Conservation (phyloP, 1,140 invertebrate genomes). For the Drosophila trapezifrons region DNA sequence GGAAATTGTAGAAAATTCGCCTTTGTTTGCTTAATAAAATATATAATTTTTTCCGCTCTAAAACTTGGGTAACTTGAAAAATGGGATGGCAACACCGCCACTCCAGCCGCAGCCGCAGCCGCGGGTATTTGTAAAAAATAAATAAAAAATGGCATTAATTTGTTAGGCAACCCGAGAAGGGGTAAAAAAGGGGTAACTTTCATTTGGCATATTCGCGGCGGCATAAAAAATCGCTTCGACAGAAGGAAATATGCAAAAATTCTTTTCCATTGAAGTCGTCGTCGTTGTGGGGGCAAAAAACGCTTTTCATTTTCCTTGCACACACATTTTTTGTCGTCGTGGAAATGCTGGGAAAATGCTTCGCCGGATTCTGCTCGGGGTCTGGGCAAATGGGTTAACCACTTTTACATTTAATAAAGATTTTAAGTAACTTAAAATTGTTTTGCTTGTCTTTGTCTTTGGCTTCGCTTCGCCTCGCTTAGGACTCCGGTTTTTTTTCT, state of each 20-base stretch:
- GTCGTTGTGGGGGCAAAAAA: constrained; percentile 31
- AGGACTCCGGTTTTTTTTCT: constrained; percentile 28
- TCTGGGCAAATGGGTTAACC: constrained; percentile 70
- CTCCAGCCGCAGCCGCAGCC: constrained; percentile 6
- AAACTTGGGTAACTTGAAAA: constrained; percentile 73
- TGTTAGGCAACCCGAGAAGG: constrained; percentile 64
- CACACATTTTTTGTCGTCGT: constrained; percentile 39
- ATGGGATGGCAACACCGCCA: constrained; percentile 43
- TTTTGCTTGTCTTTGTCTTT: constrained; percentile 71
- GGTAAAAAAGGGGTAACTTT: constrained; percentile 56
- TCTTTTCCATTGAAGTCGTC: constrained; percentile 65
- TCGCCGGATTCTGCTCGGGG: constrained; percentile 22
- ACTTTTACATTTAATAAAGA: constrained; percentile 80
- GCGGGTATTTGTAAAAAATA: constrained; percentile 76
- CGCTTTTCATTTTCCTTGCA: constrained; percentile 69
- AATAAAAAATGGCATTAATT: constrained; percentile 81
- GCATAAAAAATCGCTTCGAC: constrained; percentile 76
- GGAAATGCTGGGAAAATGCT: constrained; percentile 33
- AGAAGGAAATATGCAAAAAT: constrained; percentile 66
- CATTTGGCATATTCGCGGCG: constrained; percentile 80
- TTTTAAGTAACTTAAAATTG: constrained; percentile 81
- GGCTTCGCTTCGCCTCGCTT: constrained; percentile 15
- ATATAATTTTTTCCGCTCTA: constrained; percentile 71
- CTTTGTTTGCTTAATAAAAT: constrained; percentile 76
- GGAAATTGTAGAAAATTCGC: constrained; percentile 77